phyloP scores from a whole-genome alignment of 2,888 invertebrate genomes.

The Hydraecia micacea region DNA sequence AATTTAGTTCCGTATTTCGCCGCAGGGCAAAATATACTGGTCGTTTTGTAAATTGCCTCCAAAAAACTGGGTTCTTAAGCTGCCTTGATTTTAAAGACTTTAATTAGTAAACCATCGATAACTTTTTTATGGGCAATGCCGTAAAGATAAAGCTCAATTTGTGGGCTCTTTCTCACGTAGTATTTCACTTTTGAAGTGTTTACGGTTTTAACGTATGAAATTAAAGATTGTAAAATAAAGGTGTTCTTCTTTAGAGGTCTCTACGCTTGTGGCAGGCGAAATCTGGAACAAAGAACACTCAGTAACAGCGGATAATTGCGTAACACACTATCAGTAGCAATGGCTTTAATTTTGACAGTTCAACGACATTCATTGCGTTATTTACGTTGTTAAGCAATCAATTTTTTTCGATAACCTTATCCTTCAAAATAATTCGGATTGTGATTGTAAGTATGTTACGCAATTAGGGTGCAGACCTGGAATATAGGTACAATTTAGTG shows the following conservation, averaged over 20 bases:
- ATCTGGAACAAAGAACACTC: background rate
- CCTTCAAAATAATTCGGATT: background rate
- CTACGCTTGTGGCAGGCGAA: background rate
- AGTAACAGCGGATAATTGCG: background rate
- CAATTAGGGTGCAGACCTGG: too few species aligned
- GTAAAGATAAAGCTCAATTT: slow-evolving; percentile 53
- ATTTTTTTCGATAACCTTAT: background rate
- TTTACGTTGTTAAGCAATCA: background rate
- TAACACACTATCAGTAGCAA: too few species aligned
- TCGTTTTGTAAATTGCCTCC: slow-evolving; percentile 15
- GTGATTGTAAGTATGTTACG: too few species aligned
- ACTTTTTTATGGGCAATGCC: slow-evolving; percentile 47
- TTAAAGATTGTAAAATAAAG: slow-evolving; percentile 19
- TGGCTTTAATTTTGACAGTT: too few species aligned
- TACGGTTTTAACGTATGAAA: slow-evolving; percentile 26
- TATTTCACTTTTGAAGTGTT: slow-evolving; percentile 44
- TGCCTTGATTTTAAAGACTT: slow-evolving; percentile 44
- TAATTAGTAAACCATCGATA: slow-evolving; percentile 61
- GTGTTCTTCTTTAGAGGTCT: background rate
- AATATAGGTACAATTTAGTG: too few species aligned
- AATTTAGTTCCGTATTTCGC: background rate
- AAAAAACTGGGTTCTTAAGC: slow-evolving; percentile 37
- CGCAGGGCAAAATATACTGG: background rate
- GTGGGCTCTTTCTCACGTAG: slow-evolving; percentile 47
- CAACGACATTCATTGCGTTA: background rate